phyloP scores from a whole-genome alignment of 2,888 invertebrate species.

The Lasioglossum pauxillum region DNA sequence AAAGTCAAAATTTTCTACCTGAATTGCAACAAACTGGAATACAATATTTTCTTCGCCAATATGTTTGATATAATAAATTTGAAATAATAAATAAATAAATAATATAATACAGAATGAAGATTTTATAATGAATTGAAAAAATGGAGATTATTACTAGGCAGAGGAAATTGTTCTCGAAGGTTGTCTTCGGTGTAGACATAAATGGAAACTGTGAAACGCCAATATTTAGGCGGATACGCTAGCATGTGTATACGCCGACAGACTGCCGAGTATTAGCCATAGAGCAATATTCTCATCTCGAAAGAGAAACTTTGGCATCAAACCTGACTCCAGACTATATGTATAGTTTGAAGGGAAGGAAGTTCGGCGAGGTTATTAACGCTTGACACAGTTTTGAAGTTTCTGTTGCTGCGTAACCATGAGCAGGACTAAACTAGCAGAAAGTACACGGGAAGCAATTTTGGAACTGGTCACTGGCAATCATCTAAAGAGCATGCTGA shows the following conservation, averaged over 20 bases:
- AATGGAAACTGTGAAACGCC: constrained; percentile 1
- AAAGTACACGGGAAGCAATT: constrained; percentile 43
- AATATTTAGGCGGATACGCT: not conserved
- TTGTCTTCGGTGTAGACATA: not conserved
- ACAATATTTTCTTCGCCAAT: too few species aligned
- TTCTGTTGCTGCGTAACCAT: constrained; percentile 55
- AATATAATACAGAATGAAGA: too few species aligned
- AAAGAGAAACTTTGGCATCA: constrained; percentile 46
- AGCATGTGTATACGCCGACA: not conserved
- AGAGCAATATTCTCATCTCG: constrained; percentile 44
- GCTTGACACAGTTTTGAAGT: constrained; percentile 59
- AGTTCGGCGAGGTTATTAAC: constrained; percentile 55
- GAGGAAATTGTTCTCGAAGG: not conserved
- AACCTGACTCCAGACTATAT: constrained; percentile 39
- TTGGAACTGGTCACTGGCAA: constrained; percentile 52
- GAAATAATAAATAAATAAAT: too few species aligned
- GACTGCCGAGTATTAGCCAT: constrained; percentile 18
- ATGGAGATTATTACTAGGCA: too few species aligned
- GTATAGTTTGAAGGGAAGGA: constrained; percentile 48
- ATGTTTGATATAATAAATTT: too few species aligned
- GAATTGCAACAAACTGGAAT: too few species aligned
- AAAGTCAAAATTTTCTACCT: too few species aligned
- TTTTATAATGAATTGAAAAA: not conserved
- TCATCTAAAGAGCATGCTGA: constrained; percentile 24
- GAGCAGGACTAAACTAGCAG: constrained; percentile 37